phyloP scores from a whole-genome alignment of 2,888 invertebrate genomes.

The Mactromeris polynyma region DNA sequence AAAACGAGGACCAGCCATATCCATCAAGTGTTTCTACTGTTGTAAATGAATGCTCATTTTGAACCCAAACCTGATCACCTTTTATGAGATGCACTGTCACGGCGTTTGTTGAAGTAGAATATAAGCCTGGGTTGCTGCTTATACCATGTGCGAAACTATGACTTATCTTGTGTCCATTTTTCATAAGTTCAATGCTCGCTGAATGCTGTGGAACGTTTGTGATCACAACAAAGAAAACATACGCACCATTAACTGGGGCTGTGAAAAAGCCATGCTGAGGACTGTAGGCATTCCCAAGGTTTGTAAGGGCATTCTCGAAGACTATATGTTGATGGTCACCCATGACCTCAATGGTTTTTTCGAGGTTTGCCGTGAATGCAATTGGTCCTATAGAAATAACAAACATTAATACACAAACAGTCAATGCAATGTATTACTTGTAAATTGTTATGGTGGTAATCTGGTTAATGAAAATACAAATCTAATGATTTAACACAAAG shows the following conservation, averaged over 20 bases:
- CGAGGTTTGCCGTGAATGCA: constrained; percentile 50
- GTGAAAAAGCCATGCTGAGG: constrained; percentile 36
- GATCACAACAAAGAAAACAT: constrained; percentile 47
- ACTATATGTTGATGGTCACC: constrained; percentile 48
- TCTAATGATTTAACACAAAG: too few relatives aligned
- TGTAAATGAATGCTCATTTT: constrained; percentile 43
- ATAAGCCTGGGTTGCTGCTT: not conserved
- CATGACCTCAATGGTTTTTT: constrained; percentile 38
- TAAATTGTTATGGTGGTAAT: too few relatives aligned
- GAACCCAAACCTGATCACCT: constrained; percentile 56
- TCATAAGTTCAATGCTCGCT: constrained; percentile 27
- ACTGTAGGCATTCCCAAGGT: constrained; percentile 48
- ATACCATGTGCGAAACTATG: constrained; percentile 43
- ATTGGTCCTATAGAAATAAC: constrained; percentile 22
- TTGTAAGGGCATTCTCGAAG: constrained; percentile 54
- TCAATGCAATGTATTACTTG: too few relatives aligned
- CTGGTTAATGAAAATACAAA: too few relatives aligned
- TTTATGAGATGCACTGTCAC: constrained; percentile 21
- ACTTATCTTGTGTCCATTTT: constrained; percentile 31
- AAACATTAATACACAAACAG: too few relatives aligned
- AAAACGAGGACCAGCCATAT: constrained; percentile 27
- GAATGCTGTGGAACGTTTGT: constrained; percentile 38
- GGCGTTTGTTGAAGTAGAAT: constrained; percentile 36
- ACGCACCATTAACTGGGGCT: constrained; percentile 48
- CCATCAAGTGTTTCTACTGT: constrained; percentile 49